A percentile compares a stretch with the other conserved stretches of the same genome.
phyloP scores from a whole-genome alignment of 1,140 invertebrate genomes.

The Trypoxylus dichotomus region DNA sequence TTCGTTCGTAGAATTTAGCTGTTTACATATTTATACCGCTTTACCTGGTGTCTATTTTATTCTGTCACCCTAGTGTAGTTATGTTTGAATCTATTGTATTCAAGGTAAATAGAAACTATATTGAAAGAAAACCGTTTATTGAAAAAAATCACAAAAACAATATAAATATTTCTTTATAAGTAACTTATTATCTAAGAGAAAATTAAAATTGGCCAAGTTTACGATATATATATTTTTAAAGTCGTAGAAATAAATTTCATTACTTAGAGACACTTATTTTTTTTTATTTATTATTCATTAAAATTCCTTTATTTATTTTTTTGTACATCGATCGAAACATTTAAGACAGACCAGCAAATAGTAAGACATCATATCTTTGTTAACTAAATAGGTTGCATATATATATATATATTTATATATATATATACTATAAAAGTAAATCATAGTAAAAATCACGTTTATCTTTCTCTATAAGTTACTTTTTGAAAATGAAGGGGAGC shows the following conservation, averaged over 20 bases:
- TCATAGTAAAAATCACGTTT: background rate
- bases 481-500: background rate
- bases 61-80: too few relatives aligned
- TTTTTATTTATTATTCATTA: constrained; percentile 3
- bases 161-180: constrained; percentile 25
- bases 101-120: background rate
- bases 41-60: too few relatives aligned
- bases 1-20: too few relatives aligned
- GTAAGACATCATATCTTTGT: constrained; percentile 15
- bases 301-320: background rate
- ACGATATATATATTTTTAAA: background rate
- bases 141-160: constrained; percentile 28
- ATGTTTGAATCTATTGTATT: too few relatives aligned
- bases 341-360: background rate
- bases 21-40: too few relatives aligned
- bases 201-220: constrained; percentile 19
- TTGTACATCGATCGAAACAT: constrained; percentile 4
- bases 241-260: background rate
- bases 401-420: too few relatives aligned
- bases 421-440: constrained; percentile 8
- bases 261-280: background rate
- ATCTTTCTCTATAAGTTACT: constrained; percentile 5
- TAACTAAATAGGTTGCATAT: background rate
- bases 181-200: constrained; percentile 27
- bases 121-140: constrained; percentile 29